Base-by-base conservation (phyloP, 2,797 vertebrate species). In the Gambelia wislizenii region DNA sequence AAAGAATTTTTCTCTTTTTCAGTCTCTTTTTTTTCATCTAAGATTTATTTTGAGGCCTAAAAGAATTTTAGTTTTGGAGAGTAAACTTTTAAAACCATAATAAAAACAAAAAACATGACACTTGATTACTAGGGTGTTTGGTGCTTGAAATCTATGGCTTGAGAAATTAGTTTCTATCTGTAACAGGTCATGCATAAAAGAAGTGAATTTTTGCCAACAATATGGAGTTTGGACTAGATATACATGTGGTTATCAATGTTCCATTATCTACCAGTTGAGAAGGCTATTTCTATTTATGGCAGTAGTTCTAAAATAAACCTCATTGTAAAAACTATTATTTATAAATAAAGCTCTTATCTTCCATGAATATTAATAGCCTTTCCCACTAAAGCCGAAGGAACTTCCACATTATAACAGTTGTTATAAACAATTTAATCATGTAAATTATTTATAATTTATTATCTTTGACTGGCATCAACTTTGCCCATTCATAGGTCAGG, bases 201-300 rank as follows among this genome's bases (percentile, higher is more conserved):
- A 89, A 88, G 95, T 91, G 90, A 85, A 89, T n/a, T 1, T 89
- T 79, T 88, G 42, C 77, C 77, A 90, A n/a, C 80, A 87, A 91
- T n/a, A 72, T 1, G 5, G 77, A 93, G 85, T 42, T 44, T 90
- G n/a, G 88, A 59, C 54, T 76, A 7, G 44, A 5, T 77, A 4
- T 89, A 70, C 85, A 79, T 91, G 81, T 89, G 85, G 92, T 92
- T 93, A 93, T 95, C 93, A 91, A 91, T 93, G 75, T 72, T 90
- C 42, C 14, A 85, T 56, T 92, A 89, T 90, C 30, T 72, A 88
- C 80, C 49, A 33, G 10, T 84, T 94, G 56, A 30, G 6, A 77
- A 92, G 89, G 42, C 69, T 77, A 79, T 93, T 92, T 95, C 82
- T 39, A 85, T 89, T 72, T 95, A 79, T 75, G 90, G 61, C n/a